Conservation (phyloP, 2,888 invertebrate species). For the Melinaea marsaeus region DNA sequence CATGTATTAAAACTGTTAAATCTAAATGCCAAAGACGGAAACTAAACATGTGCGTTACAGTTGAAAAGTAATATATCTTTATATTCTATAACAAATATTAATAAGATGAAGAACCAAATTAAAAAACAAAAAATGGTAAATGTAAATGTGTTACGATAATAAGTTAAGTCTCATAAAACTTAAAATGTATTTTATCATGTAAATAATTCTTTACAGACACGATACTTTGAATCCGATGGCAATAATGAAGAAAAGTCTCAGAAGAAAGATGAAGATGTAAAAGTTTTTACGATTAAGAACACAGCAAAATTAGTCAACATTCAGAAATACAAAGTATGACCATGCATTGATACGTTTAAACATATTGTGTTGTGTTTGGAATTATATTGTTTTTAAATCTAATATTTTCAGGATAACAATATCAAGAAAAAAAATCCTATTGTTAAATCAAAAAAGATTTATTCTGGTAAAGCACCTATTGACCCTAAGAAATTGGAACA, state of each 20-base stretch:
- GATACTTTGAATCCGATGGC: slow-evolving; percentile 51
- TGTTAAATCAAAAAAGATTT: slow-evolving; percentile 49
- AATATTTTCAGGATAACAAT: slow-evolving; percentile 26
- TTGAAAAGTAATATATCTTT: neutral
- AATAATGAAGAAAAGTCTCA: slow-evolving; percentile 27
- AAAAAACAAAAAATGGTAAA: slow-evolving; percentile 38
- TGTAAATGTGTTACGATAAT: slow-evolving; percentile 1
- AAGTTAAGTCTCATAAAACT: too few relatives aligned
- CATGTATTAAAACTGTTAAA: neutral
- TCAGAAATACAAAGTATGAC: slow-evolving; percentile 49
- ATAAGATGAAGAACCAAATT: slow-evolving; percentile 47
- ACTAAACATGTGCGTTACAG: neutral
- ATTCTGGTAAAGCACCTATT: slow-evolving; percentile 74
- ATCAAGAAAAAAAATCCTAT: slow-evolving; percentile 29
- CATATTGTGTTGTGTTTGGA: neutral
- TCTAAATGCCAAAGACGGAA: neutral
- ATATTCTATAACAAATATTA: slow-evolving; percentile 35
- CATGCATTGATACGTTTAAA: too few relatives aligned
- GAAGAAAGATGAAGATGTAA: slow-evolving; percentile 37
- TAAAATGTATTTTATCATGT: neutral
- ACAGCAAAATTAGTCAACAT: slow-evolving; percentile 47
- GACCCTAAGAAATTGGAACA: slow-evolving; percentile 74
- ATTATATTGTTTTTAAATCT: neutral
- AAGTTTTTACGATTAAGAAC: slow-evolving; percentile 61
- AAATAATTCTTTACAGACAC: slow-evolving; percentile 41